Percentiles rank a stretch among this genome's conserved stretches.
These are phyloP conservation scores for Amphiprion ocellaris DNA, from an alignment of 2,113 vertebrate genomes.

Conservation along the genomic window DNA sequence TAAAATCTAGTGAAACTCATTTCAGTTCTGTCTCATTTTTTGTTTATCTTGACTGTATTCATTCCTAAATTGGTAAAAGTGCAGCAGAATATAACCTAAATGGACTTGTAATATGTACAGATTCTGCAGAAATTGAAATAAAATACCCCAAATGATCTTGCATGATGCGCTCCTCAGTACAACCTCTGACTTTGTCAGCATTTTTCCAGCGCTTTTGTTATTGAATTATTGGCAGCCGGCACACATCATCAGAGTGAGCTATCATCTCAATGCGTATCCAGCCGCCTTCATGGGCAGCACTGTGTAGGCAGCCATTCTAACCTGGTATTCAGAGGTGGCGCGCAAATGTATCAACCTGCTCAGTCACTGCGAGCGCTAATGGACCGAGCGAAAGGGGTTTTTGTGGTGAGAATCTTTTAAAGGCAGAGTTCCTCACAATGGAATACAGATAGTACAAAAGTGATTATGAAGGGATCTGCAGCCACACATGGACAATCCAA, in stretches of 20 bases:
- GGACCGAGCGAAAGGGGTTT: constrained; percentile 52
- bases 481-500: constrained; percentile 8
- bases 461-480: neutral
- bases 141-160: neutral
- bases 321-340: constrained; percentile 32
- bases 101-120: neutral
- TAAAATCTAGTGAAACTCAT: no score
- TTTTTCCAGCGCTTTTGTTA: constrained; percentile 32
- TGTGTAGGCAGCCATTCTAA: constrained; percentile 47
- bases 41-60: neutral
- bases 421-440: constrained; percentile 47
- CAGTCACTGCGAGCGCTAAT: constrained; percentile 48
- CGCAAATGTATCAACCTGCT: constrained; percentile 28
- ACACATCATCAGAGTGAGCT: neutral
- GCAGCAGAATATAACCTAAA: neutral
- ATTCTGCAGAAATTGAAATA: constrained; percentile 5
- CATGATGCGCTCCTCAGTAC: neutral
- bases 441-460: constrained; percentile 25
- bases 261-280: constrained; percentile 27
- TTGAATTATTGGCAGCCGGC: constrained; percentile 9
- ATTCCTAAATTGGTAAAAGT: no score
- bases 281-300: constrained; percentile 6
- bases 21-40: neutral
- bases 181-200: neutral
- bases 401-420: constrained; percentile 57